Base-by-base conservation (phyloP, 2,113 vertebrate genomes). In the Leuciscus idus region DNA sequence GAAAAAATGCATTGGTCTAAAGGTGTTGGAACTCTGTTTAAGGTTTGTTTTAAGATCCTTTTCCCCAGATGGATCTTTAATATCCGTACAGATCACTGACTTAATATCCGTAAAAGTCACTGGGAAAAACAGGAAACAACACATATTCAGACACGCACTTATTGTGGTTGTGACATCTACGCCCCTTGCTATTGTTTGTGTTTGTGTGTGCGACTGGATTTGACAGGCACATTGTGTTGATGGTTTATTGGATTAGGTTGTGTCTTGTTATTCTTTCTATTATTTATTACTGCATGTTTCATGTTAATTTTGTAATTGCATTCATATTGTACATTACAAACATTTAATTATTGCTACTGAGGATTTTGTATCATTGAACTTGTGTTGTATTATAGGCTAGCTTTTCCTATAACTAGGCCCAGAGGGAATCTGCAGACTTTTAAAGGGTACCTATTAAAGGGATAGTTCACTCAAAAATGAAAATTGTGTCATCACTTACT, bases 181-280 rank as follows among this genome's bases (percentile, higher is more conserved):
- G 8, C 30, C 46, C n/a, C 76, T 59, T 30, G 10, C 84, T 48
- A 23, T 70, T 64, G 55, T 83, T 85, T 81, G n/a, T 77, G 66
- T 68, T 68, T 72, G 36, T 72, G 19, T n/a, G 21, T 10, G 36
- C 2, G 4, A 21, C 50, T 75, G 72, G 43, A 12, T 75, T 48
- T 48, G 72, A 48, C 43, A 28, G 50, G 39, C 6, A 7, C 39
- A 8, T 50, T 75, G 72, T 75, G 23, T 28, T 48, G 13, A 15
- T 72, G 68, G 5, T 43, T 72, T 72, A 43, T 72, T 43, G 21
- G 23, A 46, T 73, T 46, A 46, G n/a, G 39, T 39, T 72, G 61
- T 2, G 12, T 73, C 39, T 23, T 7, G 2, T 23, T 26, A 74
- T 17, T 74, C 11, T 74, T 75, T 15, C 6, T 48, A 6, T 26